Conservation (phyloP, 2,797 vertebrate species). For the Eupleurogrammus muticus region DNA sequence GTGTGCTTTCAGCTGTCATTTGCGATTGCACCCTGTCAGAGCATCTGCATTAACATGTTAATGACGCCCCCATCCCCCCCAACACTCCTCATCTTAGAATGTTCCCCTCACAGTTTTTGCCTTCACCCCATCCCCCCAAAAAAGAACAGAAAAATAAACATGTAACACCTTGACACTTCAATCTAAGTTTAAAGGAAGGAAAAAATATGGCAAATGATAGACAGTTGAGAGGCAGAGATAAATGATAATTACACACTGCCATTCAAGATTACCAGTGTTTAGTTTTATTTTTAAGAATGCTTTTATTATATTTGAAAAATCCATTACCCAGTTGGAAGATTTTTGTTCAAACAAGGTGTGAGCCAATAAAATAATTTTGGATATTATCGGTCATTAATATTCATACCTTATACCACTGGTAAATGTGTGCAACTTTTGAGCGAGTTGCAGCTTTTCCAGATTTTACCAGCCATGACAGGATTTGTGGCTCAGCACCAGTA, state of each 20-base stretch:
- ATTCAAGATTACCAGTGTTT: not conserved
- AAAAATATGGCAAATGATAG: not conserved
- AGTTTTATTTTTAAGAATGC: not conserved
- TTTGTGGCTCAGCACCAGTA: not conserved
- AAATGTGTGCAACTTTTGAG: not conserved
- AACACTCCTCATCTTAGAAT: no score
- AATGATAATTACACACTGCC: not conserved
- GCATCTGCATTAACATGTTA: constrained; percentile 24
- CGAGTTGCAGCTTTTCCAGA: not conserved
- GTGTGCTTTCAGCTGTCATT: constrained; percentile 17
- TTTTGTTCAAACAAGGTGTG: not conserved
- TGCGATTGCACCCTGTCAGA: constrained; percentile 24
- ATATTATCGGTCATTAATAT: not conserved
- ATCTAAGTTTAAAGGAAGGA: not conserved
- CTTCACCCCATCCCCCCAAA: constrained; percentile 24
- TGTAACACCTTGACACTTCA: constrained; percentile 1
- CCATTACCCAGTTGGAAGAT: not conserved
- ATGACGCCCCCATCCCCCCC: constrained; percentile 10
- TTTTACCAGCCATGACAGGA: not conserved
- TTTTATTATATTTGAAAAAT: not conserved
- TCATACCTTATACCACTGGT: not conserved
- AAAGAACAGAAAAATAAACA: no score
- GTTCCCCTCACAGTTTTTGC: not conserved
- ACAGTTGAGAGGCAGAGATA: not conserved
- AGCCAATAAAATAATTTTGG: not conserved